A percentile compares a stretch with the other conserved stretches of the same genome.
These are phyloP conservation scores for Sepiola atlantica DNA, from an alignment of 2,888 invertebrate genomes.

Conservation along the genomic window DNA sequence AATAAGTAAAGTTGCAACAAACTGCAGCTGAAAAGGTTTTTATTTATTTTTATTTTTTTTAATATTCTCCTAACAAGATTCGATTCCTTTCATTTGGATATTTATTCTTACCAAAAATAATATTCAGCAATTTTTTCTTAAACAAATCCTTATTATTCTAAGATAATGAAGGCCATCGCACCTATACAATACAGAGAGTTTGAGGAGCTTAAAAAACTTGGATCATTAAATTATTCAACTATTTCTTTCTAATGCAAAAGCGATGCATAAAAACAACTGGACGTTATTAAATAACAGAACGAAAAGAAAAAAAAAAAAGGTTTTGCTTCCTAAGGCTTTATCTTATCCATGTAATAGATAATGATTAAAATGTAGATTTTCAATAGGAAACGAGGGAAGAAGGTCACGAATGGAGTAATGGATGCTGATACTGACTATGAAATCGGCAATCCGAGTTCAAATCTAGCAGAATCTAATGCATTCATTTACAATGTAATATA, in stretches of 20 bases:
- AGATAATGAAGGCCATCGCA: neutral
- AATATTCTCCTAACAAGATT: neutral
- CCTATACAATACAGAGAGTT: neutral
- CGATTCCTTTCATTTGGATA: neutral
- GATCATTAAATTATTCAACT: neutral
- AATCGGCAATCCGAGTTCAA: too few species aligned
- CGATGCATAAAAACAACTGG: neutral
- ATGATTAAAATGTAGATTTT: neutral
- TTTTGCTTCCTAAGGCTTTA: neutral
- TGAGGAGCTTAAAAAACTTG: neutral
- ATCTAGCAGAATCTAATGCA: too few species aligned
- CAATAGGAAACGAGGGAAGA: neutral
- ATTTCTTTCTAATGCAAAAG: neutral
- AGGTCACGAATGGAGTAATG: too few species aligned
- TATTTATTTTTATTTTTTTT: neutral
- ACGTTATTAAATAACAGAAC: neutral
- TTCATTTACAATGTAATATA: too few species aligned
- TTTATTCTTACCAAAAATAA: slow-evolving; percentile 9
- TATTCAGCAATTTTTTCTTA: neutral
- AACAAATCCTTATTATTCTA: neutral
- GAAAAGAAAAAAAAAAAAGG: neutral
- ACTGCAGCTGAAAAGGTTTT: neutral
- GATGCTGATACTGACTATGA: too few species aligned
- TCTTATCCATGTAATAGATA: neutral
- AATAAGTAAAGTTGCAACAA: neutral